phyloP scores from a whole-genome alignment of 2,797 vertebrate species.

The Ptychadena robeensis region DNA sequence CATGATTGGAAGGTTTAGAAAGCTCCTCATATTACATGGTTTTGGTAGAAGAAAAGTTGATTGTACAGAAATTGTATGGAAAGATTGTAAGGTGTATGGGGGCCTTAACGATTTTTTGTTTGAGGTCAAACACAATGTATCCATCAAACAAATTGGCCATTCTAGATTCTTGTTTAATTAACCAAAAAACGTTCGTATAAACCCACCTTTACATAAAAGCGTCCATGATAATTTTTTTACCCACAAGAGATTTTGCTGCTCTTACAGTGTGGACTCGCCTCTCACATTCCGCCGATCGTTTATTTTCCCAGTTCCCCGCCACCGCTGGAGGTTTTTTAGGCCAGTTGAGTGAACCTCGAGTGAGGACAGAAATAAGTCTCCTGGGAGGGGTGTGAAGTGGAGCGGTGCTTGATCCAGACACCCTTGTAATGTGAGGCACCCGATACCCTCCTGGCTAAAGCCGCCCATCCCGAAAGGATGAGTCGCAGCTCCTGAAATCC shows the following conservation, averaged over 20 bases:
- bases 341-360: slow-evolving; percentile 5
- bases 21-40: no score
- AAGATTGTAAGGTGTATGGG: no score
- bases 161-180: no score
- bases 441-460: slow-evolving; percentile 9
- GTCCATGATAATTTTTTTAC: background rate
- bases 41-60: no score
- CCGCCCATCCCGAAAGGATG: background rate
- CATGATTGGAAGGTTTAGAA: no score
- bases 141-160: no score
- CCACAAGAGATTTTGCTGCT: background rate
- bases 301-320: slow-evolving; percentile 30
- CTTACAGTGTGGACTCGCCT: slow-evolving; percentile 18
- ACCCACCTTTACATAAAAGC: background rate
- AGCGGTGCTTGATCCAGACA: background rate
- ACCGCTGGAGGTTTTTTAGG: background rate
- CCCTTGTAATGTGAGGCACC: slow-evolving; percentile 18
- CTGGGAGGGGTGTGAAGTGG: slow-evolving; percentile 25
- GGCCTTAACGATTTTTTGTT: no score
- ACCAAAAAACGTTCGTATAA: no score
- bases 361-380: slow-evolving; percentile 42
- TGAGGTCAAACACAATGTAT: no score
- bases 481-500: slow-evolving; percentile 10
- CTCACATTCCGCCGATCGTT: slow-evolving; percentile 22
- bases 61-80: no score